These are phyloP conservation scores for Euspilapteryx auroguttella DNA, from an alignment of 2,888 invertebrate genomes.

Conservation along the genomic window DNA sequence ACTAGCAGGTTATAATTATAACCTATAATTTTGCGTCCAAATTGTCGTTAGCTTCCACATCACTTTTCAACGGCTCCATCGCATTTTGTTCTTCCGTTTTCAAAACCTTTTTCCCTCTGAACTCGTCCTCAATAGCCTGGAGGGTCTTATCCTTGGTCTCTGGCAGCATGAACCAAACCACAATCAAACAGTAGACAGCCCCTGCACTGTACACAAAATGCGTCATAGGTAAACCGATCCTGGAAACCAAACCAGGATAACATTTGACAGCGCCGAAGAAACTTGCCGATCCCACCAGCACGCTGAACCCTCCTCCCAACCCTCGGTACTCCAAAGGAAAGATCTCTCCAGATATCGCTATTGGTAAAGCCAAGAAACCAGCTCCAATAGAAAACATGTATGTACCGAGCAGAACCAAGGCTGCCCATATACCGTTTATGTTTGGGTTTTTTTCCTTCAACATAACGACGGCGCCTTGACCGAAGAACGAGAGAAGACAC, in stretches of 20 bases:
- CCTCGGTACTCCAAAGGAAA: slow-evolving; percentile 66
- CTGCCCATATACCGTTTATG: slow-evolving; percentile 47
- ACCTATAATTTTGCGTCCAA: no score
- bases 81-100: no score
- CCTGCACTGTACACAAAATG: slow-evolving; percentile 63
- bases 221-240: slow-evolving; percentile 56
- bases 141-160: slow-evolving; percentile 70
- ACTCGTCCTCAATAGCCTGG: slow-evolving; percentile 65
- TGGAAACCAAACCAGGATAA: slow-evolving; percentile 56
- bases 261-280: slow-evolving; percentile 69
- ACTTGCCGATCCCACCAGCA: slow-evolving; percentile 64
- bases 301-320: slow-evolving; percentile 66
- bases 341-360: slow-evolving; percentile 72
- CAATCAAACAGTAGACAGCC: slow-evolving; percentile 47
- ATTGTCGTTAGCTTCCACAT: no score
- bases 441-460: slow-evolving; percentile 32
- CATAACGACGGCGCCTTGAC: slow-evolving; percentile 12
- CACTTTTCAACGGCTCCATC: no score
- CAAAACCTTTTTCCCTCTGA: slow-evolving; percentile 33
- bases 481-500: neutral
- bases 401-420: slow-evolving; percentile 45
- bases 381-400: slow-evolving; percentile 63
- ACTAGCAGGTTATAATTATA: no score
- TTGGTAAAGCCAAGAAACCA: slow-evolving; percentile 69
- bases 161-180: slow-evolving; percentile 63